Evolutionary conservation across 2,888 invertebrate genomes (phyloP).

Genomic region (Leptinotarsa juncta): DNA sequence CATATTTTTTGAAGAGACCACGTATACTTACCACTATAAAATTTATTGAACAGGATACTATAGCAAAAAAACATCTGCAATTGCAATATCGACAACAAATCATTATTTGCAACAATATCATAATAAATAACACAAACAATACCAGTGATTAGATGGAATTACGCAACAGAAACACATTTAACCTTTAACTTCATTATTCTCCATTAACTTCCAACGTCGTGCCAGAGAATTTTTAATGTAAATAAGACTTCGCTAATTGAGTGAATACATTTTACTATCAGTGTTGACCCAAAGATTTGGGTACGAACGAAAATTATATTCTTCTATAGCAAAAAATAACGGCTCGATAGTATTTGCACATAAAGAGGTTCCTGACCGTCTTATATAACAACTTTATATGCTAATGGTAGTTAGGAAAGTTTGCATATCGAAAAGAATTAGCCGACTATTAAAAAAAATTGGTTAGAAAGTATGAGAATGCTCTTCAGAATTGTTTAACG

Average conservation of each 20-base stretch:
- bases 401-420: background rate
- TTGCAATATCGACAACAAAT: background rate
- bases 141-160: constrained; percentile 3
- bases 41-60: background rate
- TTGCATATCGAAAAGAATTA: background rate
- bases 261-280: background rate
- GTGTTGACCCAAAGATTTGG: background rate
- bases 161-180: constrained; percentile 5
- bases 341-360: background rate
- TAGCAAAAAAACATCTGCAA: background rate
- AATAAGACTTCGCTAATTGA: background rate
- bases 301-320: background rate
- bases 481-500: background rate
- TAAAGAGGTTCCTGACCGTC: background rate
- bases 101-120: constrained; percentile 14
- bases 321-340: background rate
- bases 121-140: constrained; percentile 11
- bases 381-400: background rate
- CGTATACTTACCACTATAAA: background rate
- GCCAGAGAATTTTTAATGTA: constrained; percentile 1
- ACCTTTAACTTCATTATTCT: background rate
- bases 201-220: constrained; percentile 6
- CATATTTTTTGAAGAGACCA: too few species aligned
- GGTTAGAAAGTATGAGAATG: background rate
- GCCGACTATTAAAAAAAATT: background rate